Conservation (phyloP, 2,888 invertebrate species). For the Rhimphoctona megacephalus region DNA sequence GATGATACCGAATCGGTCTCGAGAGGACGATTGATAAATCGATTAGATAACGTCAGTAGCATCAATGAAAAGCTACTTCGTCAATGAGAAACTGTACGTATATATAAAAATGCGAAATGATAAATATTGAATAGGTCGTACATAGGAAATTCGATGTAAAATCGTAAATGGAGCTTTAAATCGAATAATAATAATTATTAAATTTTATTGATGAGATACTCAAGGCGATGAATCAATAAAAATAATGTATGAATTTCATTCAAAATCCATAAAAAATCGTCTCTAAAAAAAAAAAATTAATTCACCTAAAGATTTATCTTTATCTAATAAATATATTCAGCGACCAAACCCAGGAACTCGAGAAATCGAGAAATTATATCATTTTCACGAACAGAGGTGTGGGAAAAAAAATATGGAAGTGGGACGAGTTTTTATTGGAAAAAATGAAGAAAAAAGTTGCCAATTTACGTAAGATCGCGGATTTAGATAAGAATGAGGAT, state of each 20-base stretch:
- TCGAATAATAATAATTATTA: neutral
- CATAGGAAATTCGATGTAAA: slow-evolving; percentile 1
- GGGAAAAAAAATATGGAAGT: neutral
- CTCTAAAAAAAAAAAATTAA: no score
- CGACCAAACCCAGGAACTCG: no score
- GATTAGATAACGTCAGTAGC: slow-evolving; percentile 66
- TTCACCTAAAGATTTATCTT: no score
- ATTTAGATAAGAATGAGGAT: slow-evolving; percentile 1
- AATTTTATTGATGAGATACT: no score
- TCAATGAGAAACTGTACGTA: slow-evolving; percentile 57
- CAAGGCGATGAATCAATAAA: neutral
- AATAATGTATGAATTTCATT: neutral
- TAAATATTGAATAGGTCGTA: neutral
- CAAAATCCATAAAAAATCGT: no score
- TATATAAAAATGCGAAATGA: neutral
- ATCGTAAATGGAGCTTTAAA: neutral
- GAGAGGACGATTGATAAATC: slow-evolving; percentile 65
- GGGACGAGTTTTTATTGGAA: neutral
- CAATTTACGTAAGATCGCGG: slow-evolving; percentile 11
- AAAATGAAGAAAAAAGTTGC: neutral
- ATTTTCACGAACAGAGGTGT: neutral
- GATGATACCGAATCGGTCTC: slow-evolving; percentile 35
- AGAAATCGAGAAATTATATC: no score
- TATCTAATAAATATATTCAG: no score
- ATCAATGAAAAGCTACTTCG: slow-evolving; percentile 64